phyloP scores from a whole-genome alignment of 1,140 invertebrate genomes.

The Potamilus streckersoni region DNA sequence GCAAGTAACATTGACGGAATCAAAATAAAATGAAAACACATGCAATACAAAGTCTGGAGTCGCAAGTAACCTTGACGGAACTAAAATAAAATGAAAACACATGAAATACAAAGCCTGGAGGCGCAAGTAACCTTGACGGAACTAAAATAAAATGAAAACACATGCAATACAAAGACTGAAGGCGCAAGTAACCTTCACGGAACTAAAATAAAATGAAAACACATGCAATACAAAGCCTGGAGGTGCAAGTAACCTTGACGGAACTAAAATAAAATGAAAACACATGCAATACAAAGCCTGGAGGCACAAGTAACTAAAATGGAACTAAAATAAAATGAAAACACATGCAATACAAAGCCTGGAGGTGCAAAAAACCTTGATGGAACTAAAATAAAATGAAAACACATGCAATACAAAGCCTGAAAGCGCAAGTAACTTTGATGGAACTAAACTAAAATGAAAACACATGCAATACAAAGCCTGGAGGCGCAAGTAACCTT shows the following conservation, averaged over 20 bases:
- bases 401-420: constrained; percentile 75
- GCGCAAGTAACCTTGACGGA: constrained; percentile 92
- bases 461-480: constrained; percentile 75
- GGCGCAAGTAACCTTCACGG: constrained; percentile 90
- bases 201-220: constrained; percentile 71
- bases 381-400: constrained; percentile 75
- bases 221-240: constrained; percentile 81
- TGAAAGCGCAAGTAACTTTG: constrained; percentile 95
- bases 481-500: constrained; percentile 94
- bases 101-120: constrained; percentile 86
- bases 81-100: constrained; percentile 50
- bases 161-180: constrained; percentile 85
- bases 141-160: constrained; percentile 67
- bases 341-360: constrained; percentile 78
- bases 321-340: constrained; percentile 74
- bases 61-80: constrained; percentile 94
- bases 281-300: constrained; percentile 81
- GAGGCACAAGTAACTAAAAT: constrained; percentile 90
- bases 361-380: constrained; percentile 92
- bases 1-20: constrained; percentile 92
- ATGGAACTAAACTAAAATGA: constrained; percentile 75
- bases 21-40: constrained; percentile 42
- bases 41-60: constrained; percentile 86
- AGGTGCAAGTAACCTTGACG: constrained; percentile 91
- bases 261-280: constrained; percentile 74